Base-by-base conservation (phyloP, 2,113 vertebrate species). In the Eonycteris spelaea region DNA sequence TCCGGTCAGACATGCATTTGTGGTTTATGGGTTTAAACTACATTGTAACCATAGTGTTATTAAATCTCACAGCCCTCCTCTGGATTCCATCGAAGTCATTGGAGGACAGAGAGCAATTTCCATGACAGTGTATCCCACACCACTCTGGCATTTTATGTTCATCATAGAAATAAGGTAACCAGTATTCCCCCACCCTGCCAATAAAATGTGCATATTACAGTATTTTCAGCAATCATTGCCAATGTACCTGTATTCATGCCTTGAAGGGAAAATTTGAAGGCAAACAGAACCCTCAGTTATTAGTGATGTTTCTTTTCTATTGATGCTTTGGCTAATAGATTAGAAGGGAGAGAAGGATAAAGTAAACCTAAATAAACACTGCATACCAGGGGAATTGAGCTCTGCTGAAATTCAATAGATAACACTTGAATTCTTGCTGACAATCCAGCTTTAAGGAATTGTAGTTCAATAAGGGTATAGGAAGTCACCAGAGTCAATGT, bases 1-100 rank as follows among this genome's bases (percentile, higher is more conserved):
- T 95, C 73, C 6, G 43, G 38, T 86, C 92, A 75, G 77, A 93
- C 28, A 9, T 80, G 63, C 53, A 93, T 93, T 92, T 96, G 91
- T 80, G 24, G 82, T 95, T 97, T 97, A 92, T 96, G 89, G 33
- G 86, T 97, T 96, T 91, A 94, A 96, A 86, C 93, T 83, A 91
- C 88, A 96, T 94, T 95, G 70, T 91, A 94, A 86, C 85, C 28
- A 67, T 8, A 18, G 33, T 96, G 51, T 95, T 96, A 93, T 95
- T 93, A 95, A 98, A 93, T 93, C 91, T 89, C 59, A 79, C 7
- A 96, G 78, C 74, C 35, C 65, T 91, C 9, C 2, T 96, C 59
- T 79, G 5, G 13, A 87, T 90, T 94, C 65, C 9, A 10, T 90
- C 45, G 51, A 68, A 97, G 83, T 73, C 91, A 80, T n/a, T 87